These are phyloP conservation scores for Drosophila bocqueti DNA, from an alignment of 1,140 invertebrate genomes.

Conservation along the genomic window DNA sequence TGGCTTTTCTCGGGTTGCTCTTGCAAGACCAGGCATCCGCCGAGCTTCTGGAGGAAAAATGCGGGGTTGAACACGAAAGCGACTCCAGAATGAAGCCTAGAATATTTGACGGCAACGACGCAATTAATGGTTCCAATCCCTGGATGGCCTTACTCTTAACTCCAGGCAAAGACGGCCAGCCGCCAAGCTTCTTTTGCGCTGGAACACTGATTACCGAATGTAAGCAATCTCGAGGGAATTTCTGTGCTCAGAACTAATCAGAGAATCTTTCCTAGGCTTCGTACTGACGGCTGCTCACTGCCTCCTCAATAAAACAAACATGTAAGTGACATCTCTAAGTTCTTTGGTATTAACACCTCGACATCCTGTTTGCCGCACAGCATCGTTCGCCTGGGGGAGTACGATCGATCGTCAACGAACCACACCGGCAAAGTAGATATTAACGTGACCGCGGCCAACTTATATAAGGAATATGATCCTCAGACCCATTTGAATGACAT, in stretches of 20 bases:
- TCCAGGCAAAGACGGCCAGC: no score
- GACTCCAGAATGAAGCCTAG: rapidly evolving
- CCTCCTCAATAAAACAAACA: no score
- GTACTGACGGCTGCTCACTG: constrained; percentile 29
- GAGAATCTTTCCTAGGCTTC: neutral
- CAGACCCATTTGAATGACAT: neutral
- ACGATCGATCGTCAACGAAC: neutral
- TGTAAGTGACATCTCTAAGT: neutral
- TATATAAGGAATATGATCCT: neutral
- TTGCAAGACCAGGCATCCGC: neutral
- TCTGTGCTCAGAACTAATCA: neutral
- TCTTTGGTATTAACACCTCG: neutral
- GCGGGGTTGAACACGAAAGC: neutral
- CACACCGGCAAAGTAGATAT: neutral
- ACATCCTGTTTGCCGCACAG: neutral
- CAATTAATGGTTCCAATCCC: neutral
- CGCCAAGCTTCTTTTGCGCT: neutral
- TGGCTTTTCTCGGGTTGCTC: neutral
- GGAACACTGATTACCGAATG: constrained; percentile 4
- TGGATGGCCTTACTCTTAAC: neutral
- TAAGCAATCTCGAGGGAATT: neutral
- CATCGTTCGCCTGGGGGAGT: neutral
- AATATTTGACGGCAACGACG: neutral
- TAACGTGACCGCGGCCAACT: neutral
- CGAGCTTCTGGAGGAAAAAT: constrained; percentile 1